Evolutionary conservation across 2,113 vertebrate genomes (phyloP).

Genomic region (Neoarius graeffei): DNA sequence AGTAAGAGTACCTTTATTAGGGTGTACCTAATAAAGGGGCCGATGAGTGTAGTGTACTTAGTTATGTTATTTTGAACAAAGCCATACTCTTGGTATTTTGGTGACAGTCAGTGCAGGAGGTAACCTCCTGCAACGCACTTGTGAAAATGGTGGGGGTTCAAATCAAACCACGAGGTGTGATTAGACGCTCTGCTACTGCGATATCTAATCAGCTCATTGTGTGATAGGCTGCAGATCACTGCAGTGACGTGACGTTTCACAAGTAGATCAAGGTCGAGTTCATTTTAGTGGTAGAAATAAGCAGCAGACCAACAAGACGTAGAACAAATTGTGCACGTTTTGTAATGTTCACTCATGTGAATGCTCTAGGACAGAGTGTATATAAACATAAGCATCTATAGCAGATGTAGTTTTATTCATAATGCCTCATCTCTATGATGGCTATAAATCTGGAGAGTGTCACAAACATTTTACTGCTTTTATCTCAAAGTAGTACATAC

Average conservation of each 20-base stretch:
- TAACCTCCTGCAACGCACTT: neutral
- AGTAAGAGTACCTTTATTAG: too few relatives aligned
- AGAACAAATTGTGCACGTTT: neutral
- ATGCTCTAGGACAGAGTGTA: neutral
- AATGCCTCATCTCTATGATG: neutral
- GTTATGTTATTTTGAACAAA: neutral
- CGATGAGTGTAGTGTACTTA: neutral
- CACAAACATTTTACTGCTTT: neutral
- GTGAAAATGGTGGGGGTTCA: neutral
- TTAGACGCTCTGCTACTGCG: neutral
- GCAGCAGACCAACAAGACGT: neutral
- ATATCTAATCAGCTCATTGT: neutral
- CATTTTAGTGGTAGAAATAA: neutral
- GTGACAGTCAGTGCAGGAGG: neutral
- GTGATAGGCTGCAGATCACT: neutral
- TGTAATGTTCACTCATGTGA: neutral
- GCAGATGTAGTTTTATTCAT: neutral
- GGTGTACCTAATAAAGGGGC: too few relatives aligned
- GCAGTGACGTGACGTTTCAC: neutral
- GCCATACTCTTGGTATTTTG: neutral
- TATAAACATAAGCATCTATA: neutral
- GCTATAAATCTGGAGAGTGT: neutral
- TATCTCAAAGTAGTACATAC: neutral
- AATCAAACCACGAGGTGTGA: neutral
- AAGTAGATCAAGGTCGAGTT: neutral